These are phyloP conservation scores for Sciurus vulgaris DNA, from an alignment of 2,797 vertebrate species.

Conservation along the genomic window DNA sequence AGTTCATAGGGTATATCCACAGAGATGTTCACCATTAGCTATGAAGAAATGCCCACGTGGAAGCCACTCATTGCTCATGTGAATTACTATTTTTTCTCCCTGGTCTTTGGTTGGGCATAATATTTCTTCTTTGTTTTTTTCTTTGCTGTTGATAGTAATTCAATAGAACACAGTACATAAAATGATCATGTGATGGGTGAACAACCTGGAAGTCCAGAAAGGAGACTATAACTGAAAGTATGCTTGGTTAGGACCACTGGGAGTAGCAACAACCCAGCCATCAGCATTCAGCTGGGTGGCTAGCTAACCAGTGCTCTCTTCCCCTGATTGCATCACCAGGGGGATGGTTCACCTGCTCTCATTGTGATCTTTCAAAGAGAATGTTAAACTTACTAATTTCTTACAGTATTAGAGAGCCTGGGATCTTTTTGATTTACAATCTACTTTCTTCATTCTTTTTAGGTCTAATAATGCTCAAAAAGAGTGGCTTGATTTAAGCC, in stretches of 20 bases:
- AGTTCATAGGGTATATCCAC: not conserved
- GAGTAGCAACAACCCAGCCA: not conserved
- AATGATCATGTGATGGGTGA: not conserved
- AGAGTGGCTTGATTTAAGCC: constrained; percentile 50
- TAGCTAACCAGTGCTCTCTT: not conserved
- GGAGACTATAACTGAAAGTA: not conserved
- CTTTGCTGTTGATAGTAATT: constrained; percentile 12
- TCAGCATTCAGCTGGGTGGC: not conserved
- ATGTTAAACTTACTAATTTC: not conserved
- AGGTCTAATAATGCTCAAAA: not conserved
- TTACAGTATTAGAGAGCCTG: not conserved
- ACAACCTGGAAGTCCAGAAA: not conserved
- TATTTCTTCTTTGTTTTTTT: constrained; percentile 52
- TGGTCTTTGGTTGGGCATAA: not conserved
- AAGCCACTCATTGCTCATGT: not conserved
- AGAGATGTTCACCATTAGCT: constrained; percentile 13
- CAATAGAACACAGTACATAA: not conserved
- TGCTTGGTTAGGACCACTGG: not conserved
- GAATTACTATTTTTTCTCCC: constrained; percentile 24
- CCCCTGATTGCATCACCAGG: not conserved
- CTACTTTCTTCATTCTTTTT: constrained; percentile 5
- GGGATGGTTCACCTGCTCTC: not conserved
- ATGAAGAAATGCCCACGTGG: not conserved
- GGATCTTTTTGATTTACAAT: not conserved
- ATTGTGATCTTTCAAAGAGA: not conserved